phyloP scores from a whole-genome alignment of 2,797 vertebrate genomes.

The Cetoscarus ocellatus region DNA sequence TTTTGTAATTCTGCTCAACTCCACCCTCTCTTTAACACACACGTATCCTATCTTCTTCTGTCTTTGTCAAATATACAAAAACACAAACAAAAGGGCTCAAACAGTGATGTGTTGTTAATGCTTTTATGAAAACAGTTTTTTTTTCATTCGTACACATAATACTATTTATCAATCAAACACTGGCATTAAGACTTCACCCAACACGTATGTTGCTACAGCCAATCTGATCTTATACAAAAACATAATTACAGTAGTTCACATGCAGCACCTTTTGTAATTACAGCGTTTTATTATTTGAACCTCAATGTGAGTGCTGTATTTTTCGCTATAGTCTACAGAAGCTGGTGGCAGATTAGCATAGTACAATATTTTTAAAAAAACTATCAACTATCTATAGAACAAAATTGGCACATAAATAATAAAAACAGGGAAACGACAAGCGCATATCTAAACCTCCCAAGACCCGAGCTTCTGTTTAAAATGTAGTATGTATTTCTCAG shows the following conservation, averaged over 20 bases:
- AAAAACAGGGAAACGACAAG: no score
- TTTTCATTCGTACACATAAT: constrained; percentile 35
- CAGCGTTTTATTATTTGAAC: constrained; percentile 12
- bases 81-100: constrained; percentile 7
- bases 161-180: constrained; percentile 20
- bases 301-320: constrained; percentile 1
- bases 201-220: constrained; percentile 17
- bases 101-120: constrained; percentile 22
- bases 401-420: no score
- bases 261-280: constrained; percentile 19
- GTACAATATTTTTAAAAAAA: constrained; percentile 22
- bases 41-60: neutral
- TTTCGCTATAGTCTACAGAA: neutral
- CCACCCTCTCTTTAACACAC: neutral
- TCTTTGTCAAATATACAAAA: neutral
- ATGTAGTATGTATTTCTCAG: no score
- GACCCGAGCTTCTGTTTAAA: no score
- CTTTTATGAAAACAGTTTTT: constrained; percentile 57
- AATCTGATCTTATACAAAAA: neutral
- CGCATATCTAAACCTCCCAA: no score
- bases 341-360: neutral
- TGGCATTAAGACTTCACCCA: constrained; percentile 27
- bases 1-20: neutral
- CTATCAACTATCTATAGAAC: neutral
- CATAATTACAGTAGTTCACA: constrained; percentile 39